Evolutionary conservation across 2,888 invertebrate species (phyloP).

Genomic region (Drosophila gaucha): DNA sequence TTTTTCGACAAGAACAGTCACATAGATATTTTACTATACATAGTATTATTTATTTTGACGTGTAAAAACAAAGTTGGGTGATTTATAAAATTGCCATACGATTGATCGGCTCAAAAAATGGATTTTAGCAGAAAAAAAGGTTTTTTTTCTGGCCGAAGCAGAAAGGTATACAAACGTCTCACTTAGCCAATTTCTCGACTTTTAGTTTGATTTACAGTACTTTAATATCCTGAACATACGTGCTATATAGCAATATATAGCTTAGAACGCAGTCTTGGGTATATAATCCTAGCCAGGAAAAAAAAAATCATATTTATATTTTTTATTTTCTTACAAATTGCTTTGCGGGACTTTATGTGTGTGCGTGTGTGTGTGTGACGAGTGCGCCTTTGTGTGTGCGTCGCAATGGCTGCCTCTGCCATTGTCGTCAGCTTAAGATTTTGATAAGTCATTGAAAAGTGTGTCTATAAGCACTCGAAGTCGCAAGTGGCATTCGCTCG

Average conservation of each 20-base stretch:
- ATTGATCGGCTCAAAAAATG: too few relatives aligned
- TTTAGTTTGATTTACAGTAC: background rate
- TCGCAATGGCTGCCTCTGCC: slow-evolving; percentile 12
- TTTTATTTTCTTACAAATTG: slow-evolving; percentile 59
- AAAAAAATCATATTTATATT: slow-evolving; percentile 37
- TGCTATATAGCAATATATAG: background rate
- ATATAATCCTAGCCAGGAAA: slow-evolving; percentile 11
- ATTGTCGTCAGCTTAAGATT: slow-evolving; percentile 74
- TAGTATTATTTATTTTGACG: too few relatives aligned
- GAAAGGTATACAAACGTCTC: background rate
- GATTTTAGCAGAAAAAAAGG: too few relatives aligned
- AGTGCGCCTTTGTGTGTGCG: background rate
- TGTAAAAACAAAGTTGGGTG: too few relatives aligned
- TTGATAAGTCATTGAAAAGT: slow-evolving; percentile 75
- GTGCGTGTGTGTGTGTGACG: background rate
- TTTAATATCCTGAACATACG: background rate
- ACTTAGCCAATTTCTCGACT: background rate
- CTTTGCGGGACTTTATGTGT: slow-evolving; percentile 24
- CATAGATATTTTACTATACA: too few relatives aligned
- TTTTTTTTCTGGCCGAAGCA: background rate
- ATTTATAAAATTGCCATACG: too few relatives aligned
- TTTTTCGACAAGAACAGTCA: too few relatives aligned
- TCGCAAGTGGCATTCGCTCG: slow-evolving; percentile 55
- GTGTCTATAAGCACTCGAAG: slow-evolving; percentile 74
- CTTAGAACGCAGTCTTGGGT: too few relatives aligned